phyloP scores from a whole-genome alignment of 2,113 vertebrate species.

The Ibidorhyncha struthersii region DNA sequence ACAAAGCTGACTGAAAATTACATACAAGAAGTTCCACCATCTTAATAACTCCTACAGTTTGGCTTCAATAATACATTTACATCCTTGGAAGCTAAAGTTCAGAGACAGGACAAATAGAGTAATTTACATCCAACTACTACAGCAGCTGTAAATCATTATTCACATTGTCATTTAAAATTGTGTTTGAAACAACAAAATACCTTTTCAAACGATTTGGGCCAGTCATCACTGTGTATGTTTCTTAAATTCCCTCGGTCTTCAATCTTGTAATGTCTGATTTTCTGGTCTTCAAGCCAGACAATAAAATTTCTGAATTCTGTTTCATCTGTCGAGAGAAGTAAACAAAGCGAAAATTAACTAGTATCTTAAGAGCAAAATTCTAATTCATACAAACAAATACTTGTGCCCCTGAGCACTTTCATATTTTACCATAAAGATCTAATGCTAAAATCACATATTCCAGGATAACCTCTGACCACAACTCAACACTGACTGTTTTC shows the following conservation, averaged over 20 bases:
- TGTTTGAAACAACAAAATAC: conserved; percentile 55
- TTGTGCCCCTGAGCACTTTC: rapidly evolving
- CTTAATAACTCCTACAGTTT: neutral
- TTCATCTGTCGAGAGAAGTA: conserved; percentile 82
- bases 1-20: neutral
- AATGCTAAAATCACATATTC: neutral
- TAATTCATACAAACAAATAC: neutral
- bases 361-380: neutral
- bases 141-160: neutral
- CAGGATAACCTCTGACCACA: neutral
- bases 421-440: neutral
- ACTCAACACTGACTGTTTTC: neutral
- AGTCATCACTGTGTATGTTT: conserved; percentile 93
- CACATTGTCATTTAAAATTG: rapidly evolving
- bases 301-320: conserved; percentile 96
- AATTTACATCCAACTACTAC: rapidly evolving
- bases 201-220: conserved; percentile 91
- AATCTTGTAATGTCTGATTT: conserved; percentile 97
- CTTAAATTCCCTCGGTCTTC: conserved; percentile 94
- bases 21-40: neutral
- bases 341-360: neutral
- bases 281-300: conserved; percentile 99
- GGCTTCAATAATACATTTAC: neutral
- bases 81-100: neutral
- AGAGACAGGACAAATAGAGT: neutral